Percentiles rank a stretch among this genome's conserved stretches.
Evolutionary conservation across 2,797 vertebrate species (phyloP).

Genomic region (Columba guinea): DNA sequence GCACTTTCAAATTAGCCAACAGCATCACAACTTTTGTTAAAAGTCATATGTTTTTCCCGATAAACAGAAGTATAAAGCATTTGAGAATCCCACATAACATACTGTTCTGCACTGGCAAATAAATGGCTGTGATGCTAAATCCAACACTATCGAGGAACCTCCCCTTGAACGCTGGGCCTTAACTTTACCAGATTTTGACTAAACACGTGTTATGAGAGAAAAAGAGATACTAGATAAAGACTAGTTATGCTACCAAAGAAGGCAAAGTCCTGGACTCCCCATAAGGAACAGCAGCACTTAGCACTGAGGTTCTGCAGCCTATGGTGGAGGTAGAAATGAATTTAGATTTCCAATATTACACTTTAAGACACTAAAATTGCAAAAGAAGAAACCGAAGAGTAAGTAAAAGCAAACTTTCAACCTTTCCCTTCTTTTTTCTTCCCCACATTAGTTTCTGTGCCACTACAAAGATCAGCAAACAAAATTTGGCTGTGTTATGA

Average conservation of each 20-base stretch:
- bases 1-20: neutral
- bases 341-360: neutral
- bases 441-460: neutral
- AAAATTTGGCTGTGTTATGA: constrained; percentile 12
- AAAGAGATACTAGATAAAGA: neutral
- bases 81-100: neutral
- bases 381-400: neutral
- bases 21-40: neutral
- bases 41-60: neutral
- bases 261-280: neutral
- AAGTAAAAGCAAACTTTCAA: neutral
- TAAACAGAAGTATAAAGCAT: neutral
- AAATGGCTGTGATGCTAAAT: neutral
- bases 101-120: neutral
- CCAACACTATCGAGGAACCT: fast-evolving
- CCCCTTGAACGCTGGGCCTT: neutral
- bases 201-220: neutral
- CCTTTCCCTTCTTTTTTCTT: constrained; percentile 19
- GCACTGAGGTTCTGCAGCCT: neutral
- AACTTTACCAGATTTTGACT: neutral
- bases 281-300: neutral
- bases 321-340: fast-evolving
- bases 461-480: constrained; percentile 29
- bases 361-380: neutral
- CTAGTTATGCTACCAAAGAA: neutral